phyloP scores from a whole-genome alignment of 1,140 invertebrate genomes.

The Globodera ellingtonae region DNA sequence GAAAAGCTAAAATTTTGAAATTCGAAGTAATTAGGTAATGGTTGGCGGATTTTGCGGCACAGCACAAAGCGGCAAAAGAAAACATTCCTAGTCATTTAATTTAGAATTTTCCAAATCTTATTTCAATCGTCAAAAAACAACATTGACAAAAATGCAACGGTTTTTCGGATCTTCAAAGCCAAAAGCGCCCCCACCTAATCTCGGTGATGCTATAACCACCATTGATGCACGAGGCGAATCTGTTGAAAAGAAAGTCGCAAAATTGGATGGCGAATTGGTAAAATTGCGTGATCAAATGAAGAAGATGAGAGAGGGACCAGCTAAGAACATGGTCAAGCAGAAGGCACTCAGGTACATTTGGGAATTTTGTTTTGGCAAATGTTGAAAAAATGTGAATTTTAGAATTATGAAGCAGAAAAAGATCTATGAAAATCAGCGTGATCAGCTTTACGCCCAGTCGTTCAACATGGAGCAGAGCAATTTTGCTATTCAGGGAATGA shows the following conservation, averaged over 20 bases:
- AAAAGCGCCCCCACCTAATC: slow-evolving; percentile 87
- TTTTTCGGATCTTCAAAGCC: slow-evolving; percentile 91
- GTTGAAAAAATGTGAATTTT: slow-evolving; percentile 24
- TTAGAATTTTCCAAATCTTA: slow-evolving; percentile 4
- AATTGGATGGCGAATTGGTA: slow-evolving; percentile 87
- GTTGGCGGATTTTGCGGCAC: too few species aligned
- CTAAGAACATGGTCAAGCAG: slow-evolving; percentile 68
- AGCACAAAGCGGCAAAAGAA: not conserved
- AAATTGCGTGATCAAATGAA: slow-evolving; percentile 99
- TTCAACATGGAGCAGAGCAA: slow-evolving; percentile 99
- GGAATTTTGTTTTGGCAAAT: slow-evolving; percentile 7
- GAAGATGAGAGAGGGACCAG: slow-evolving; percentile 97
- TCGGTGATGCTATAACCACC: slow-evolving; percentile 88
- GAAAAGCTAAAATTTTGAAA: too few species aligned
- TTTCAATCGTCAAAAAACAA: slow-evolving; percentile 3
- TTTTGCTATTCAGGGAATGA: slow-evolving; percentile 94
- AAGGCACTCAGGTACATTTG: slow-evolving; percentile 60
- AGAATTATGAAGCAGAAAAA: slow-evolving; percentile 93
- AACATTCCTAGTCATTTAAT: not conserved
- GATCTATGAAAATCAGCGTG: slow-evolving; percentile 91
- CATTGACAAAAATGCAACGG: slow-evolving; percentile 81
- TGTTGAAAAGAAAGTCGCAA: slow-evolving; percentile 90
- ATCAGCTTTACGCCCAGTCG: slow-evolving; percentile 88
- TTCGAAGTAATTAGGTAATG: too few species aligned
- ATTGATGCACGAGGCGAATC: slow-evolving; percentile 89